Evolutionary conservation across 2,888 invertebrate species (phyloP).

Genomic region (Cheilosia impressa): DNA sequence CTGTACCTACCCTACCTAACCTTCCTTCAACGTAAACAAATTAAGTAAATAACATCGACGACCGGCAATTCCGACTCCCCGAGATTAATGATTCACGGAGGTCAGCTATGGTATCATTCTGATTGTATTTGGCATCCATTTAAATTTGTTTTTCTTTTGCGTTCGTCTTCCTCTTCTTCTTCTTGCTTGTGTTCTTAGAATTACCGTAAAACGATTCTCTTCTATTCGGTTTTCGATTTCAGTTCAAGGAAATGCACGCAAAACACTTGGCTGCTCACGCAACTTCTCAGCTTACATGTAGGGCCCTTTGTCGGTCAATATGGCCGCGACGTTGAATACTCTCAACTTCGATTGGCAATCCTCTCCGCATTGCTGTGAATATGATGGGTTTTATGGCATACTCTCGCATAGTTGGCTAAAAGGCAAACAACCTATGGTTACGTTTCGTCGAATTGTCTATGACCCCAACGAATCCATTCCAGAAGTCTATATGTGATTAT

Average conservation of each 20-base stretch:
- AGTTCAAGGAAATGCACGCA: conserved; percentile 68
- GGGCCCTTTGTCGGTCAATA: conserved; percentile 56
- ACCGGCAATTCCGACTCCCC: conserved; percentile 38
- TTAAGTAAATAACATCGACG: conserved; percentile 49
- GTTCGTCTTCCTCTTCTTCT: background rate
- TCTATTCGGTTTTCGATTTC: conserved; percentile 49
- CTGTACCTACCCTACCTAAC: background rate
- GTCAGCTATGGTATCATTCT: conserved; percentile 55
- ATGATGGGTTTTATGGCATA: background rate
- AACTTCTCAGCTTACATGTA: conserved; percentile 21
- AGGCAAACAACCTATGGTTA: conserved; percentile 41
- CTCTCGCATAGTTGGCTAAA: conserved; percentile 1
- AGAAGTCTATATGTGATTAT: conserved; percentile 14
- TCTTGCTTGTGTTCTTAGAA: conserved; percentile 31
- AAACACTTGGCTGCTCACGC: conserved; percentile 26
- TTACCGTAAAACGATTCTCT: conserved; percentile 35
- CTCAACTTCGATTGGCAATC: conserved; percentile 20
- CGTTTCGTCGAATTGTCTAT: conserved; percentile 66
- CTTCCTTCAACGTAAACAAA: conserved; percentile 61
- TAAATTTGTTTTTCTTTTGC: conserved; percentile 6
- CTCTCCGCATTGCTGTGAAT: conserved; percentile 2
- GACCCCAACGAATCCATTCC: conserved; percentile 46
- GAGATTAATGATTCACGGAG: conserved; percentile 70
- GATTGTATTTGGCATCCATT: conserved; percentile 54
- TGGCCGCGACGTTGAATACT: conserved; percentile 11